Base-by-base conservation (phyloP, 2,113 vertebrate species). In the Dromiciops gliroides region DNA sequence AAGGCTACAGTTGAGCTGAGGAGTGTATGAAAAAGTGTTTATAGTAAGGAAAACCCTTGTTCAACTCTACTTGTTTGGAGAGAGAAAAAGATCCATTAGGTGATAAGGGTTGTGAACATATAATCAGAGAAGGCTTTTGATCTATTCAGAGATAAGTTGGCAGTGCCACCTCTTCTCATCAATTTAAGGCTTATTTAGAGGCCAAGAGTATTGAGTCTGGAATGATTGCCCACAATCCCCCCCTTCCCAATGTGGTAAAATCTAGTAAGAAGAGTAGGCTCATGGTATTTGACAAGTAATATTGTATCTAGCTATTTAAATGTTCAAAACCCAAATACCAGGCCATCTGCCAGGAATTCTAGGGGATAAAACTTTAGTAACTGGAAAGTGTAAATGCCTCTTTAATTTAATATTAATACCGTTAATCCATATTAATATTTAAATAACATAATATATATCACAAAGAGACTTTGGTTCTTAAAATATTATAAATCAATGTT, bases 41-140 rank as follows among this genome's bases (percentile, higher is more conserved):
- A 44, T 44, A 0, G 67, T 19, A 75, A 44, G 6, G n/a, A 83
- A 44, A 75, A 83, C 3, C 2, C 4, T 83, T 44, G 4, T 44
- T 7, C 67, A 23, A 8, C 19, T 44, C 7, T 44, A 44, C 3
- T 83, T 44, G 5, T 75, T 44, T 83, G 67, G 14, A 44, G 5
- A 14, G 24, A 3, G 60, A 12, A 67, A 31, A 4, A 44, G 6
- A 6, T n/a, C n/a, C n/a, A n/a, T 16, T 83, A 23, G 6, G n/a
- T 0, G 7, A 2, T 44, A 44, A 1, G 19, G 19, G 6, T 44
- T 83, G 3, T 75, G 19, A 0, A 5, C 16, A 37, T n/a, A 16
- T 19, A n/a, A 75, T 75, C 12, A 37, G 12, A 16, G 19, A 19
- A 44, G n/a, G n/a, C 67, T 83, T 67, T 75, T 83, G 19, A 8